Percentiles rank a stretch among this genome's conserved stretches.
These are phyloP conservation scores for Paramisgurnus dabryanus DNA, from an alignment of 2,113 vertebrate species.

Conservation along the genomic window DNA sequence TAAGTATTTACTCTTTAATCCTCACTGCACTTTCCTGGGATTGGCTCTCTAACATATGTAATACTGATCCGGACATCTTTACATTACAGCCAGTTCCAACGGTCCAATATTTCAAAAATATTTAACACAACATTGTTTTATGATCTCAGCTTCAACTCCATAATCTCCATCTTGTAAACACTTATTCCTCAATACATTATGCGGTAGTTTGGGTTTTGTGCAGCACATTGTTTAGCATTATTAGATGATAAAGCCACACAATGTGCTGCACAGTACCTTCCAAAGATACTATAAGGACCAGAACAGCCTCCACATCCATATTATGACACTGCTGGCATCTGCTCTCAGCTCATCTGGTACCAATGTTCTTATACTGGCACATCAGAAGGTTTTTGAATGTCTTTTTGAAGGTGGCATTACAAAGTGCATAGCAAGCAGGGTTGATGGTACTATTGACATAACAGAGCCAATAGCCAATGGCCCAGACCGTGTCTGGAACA, in stretches of 20 bases:
- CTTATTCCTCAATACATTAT: conserved; percentile 13
- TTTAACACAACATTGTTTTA: not conserved
- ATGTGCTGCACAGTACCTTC: conserved; percentile 25
- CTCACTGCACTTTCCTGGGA: not conserved
- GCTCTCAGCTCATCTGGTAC: conserved; percentile 83
- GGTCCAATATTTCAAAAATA: not conserved
- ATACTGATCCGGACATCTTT: conserved; percentile 8
- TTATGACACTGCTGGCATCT: not conserved
- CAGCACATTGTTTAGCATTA: conserved; percentile 6
- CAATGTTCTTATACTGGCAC: conserved; percentile 97
- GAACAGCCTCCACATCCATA: not conserved
- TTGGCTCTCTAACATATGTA: not conserved
- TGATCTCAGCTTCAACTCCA: not conserved
- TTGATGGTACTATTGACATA: conserved; percentile 99
- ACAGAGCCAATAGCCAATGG: conserved; percentile 97
- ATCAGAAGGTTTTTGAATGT: conserved; percentile 96
- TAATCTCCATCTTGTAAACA: not conserved
- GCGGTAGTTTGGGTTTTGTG: not conserved
- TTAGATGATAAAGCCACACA: conserved; percentile 20
- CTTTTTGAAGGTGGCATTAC: conserved; percentile 99
- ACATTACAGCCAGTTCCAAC: not conserved
- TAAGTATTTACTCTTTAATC: not conserved
- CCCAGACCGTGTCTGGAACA: conserved; percentile 93
- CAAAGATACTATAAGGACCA: conserved; percentile 18
- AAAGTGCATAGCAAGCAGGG: conserved; percentile 96